Evolutionary conservation across 2,888 invertebrate genomes (phyloP), one percentile per base, ranked within the genome.

Genomic region (Pseudococcus viburni): DNA sequence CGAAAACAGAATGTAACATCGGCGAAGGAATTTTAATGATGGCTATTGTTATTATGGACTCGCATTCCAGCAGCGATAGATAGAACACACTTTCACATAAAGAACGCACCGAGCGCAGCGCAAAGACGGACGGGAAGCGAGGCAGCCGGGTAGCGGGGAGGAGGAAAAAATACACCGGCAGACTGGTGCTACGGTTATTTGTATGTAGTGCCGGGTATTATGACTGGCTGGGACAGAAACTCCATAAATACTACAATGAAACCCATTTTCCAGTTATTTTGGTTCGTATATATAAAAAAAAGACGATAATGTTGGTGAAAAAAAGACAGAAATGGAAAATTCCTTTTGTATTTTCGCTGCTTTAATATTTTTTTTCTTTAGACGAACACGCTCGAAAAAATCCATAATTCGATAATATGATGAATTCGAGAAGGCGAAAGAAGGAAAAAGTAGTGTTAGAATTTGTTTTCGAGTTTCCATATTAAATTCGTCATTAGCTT

Each of bases 241-340:
- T 77, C 84, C 84, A 85, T 85, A 85, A 85, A 85, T 85, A 85
- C 19, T 51, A 85, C 84, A 85, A 48, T 85, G 55, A 85, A 85
- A 85, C 11, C 84, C 84, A 85, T 85, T 85, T 85, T 85, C 84
- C 84, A 85, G 84, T 85, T 55, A 85, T 85, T 85, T 85, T 85
- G 77, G 77, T 77, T 39, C 39, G 33, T 39, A 77, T 77, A 33
- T 9, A 33, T 2, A 33, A 77, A 77, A 33, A 77, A 77, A 39
- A 77, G 33, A 39, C 7, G 77, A 77, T 39, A 26, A 51, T 12
- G 4, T 39, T n/a, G 15, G 26, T 33, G 26, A 33, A 33, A 33
- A 33, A 33, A 17, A 39, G 33, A 73, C 5, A 77, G 77, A 64
- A 64, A 77, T 77, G 39, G 77, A 77, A 77, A 77, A 77, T 77